Evolutionary conservation across 64 coral and sea anemone species (phyloP), one percentile per base, ranked within the genome.

Genomic region (Hydrozoanthus tunicans): DNA sequence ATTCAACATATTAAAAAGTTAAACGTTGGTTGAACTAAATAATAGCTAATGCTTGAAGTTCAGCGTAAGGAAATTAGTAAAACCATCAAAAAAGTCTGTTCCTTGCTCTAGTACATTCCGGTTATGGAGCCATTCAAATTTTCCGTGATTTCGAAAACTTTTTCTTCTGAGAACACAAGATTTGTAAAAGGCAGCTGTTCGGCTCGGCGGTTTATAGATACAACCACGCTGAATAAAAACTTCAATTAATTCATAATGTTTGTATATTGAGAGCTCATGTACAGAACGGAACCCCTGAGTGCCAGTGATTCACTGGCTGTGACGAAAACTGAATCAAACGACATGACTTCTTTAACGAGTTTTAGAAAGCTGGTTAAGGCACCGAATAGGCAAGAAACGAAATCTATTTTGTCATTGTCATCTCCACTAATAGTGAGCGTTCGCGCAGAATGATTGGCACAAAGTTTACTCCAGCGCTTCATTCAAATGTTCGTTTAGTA

Each of bases 151-250:
- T 59, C 24, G 53, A 60, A n/a, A 74, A 75, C 51, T 17, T 81
- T 5, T 88, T 74, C 26, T 58, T 25, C 60, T 83, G 26, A 83
- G 67, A 70, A 59, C 25, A 12, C 59, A 20, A 73, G 53, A n/a
- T 75, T 74, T 59, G 56, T 10, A 25, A 88, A 11, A 24, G 53
- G 11, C 53, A 88, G 84, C 53, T 88, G 84, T 32, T 62, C 4
- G 12, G 58, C 68, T 74, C 51, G 56, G 9, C 68, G 54, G 84
- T 26, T 59, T 23, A 55, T 59, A 73, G 56, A 88, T 13, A 74
- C 25, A 59, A 88, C 55, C 68, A 88, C 53, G 69, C 84, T 88
- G 24, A 70, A 88, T 74, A 74, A 88, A 88, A 74, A 61, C 32
- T 68, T 83, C 62, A 61, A 25, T 24, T 88, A 56, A 73, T 67